Percentiles rank a stretch among this genome's conserved stretches.
These are phyloP conservation scores for Limnephilus rhombicus DNA, from an alignment of 2,888 invertebrate genomes.

Conservation along the genomic window DNA sequence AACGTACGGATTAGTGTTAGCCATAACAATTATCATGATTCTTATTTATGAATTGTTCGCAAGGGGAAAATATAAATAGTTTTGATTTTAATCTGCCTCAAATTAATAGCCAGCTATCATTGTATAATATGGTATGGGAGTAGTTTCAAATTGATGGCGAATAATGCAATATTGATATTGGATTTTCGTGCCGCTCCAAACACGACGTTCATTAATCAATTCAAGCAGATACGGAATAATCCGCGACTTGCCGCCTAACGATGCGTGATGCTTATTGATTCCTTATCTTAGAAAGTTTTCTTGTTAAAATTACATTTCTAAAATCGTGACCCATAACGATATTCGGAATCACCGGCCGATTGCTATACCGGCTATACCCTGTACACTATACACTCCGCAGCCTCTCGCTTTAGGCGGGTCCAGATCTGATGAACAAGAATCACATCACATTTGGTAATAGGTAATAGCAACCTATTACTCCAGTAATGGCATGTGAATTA, in stretches of 20 bases:
- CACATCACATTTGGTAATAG: constrained; percentile 15
- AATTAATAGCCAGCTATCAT: constrained; percentile 13
- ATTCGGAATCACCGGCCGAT: constrained; percentile 20
- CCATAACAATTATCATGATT: constrained; percentile 1
- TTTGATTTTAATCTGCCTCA: constrained; percentile 22
- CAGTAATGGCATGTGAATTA: background rate
- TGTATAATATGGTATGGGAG: constrained; percentile 10
- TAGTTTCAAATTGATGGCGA: background rate
- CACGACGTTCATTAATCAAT: constrained; percentile 55
- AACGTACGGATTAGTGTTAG: background rate
- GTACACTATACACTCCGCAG: background rate
- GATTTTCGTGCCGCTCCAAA: constrained; percentile 47
- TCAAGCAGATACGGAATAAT: constrained; percentile 22
- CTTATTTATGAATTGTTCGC: constrained; percentile 1
- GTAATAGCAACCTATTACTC: background rate
- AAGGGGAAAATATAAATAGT: background rate
- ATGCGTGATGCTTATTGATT: constrained; percentile 50
- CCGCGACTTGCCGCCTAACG: constrained; percentile 34
- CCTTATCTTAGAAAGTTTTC: constrained; percentile 53
- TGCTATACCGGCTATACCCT: background rate
- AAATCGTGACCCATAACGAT: constrained; percentile 45
- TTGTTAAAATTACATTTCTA: constrained; percentile 39
- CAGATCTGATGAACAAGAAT: constrained; percentile 22
- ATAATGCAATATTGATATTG: constrained; percentile 44
- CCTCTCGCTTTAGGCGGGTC: constrained; percentile 6